Conservation (phyloP, 2,888 invertebrate genomes). For the Dasypogon diadema region DNA sequence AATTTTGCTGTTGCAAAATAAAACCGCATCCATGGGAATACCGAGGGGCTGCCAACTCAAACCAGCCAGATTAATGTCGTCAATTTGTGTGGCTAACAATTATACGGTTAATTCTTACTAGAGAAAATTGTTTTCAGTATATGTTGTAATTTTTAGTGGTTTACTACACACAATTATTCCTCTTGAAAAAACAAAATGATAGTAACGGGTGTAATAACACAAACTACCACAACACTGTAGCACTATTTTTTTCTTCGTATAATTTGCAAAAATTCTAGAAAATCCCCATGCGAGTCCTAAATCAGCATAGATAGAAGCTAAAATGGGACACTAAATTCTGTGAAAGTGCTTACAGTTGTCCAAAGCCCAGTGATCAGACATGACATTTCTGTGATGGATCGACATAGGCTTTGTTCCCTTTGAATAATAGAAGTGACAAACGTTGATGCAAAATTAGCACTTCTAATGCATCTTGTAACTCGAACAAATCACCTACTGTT, state of each 20-base stretch:
- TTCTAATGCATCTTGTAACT: background rate
- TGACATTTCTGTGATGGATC: background rate
- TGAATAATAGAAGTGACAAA: background rate
- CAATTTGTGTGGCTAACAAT: conserved; percentile 16
- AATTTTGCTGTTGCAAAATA: conserved; percentile 31
- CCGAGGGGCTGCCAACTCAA: background rate
- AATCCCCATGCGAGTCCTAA: no score
- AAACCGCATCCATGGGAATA: background rate
- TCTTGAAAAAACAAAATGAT: no score
- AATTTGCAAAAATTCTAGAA: no score
- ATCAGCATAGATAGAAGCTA: no score
- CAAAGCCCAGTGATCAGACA: background rate
- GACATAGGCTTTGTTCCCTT: background rate
- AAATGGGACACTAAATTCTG: no score
- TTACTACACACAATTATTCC: background rate
- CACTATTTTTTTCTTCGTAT: no score
- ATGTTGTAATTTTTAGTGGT: conserved; percentile 20
- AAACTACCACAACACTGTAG: no score
- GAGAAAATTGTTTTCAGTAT: background rate
- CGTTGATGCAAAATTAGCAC: background rate
- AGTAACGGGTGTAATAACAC: no score
- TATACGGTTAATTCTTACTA: conserved; percentile 24
- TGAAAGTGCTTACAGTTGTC: no score
- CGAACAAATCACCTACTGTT: background rate
- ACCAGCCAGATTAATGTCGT: background rate